These are phyloP conservation scores for Agonopterix heracliana DNA, from an alignment of 2,888 invertebrate species.

Conservation along the genomic window DNA sequence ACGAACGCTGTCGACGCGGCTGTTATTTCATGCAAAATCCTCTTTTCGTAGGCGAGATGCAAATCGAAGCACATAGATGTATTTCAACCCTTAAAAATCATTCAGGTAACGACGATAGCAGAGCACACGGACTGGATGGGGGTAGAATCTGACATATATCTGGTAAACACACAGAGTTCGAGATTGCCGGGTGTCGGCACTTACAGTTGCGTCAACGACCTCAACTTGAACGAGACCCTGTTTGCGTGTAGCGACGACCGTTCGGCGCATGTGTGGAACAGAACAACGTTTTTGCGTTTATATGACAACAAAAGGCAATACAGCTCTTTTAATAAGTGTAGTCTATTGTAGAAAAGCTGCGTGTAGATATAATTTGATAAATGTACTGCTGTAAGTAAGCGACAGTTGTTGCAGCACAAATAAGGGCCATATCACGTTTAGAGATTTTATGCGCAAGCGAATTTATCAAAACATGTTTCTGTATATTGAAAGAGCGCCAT, in stretches of 20 bases:
- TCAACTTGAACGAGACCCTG: slow-evolving; percentile 73
- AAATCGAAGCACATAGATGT: no score
- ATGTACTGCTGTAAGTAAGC: slow-evolving; percentile 40
- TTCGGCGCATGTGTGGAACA: slow-evolving; percentile 68
- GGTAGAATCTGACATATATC: slow-evolving; percentile 50
- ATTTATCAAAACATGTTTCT: no score
- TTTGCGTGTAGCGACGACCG: slow-evolving; percentile 53
- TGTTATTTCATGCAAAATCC: no score
- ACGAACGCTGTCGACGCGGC: no score
- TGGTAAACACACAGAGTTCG: slow-evolving; percentile 66
- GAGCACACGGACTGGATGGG: slow-evolving; percentile 53
- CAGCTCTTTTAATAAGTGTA: not conserved
- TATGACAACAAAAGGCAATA: not conserved
- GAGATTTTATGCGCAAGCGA: not conserved
- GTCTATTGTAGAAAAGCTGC: slow-evolving; percentile 2
- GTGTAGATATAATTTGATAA: slow-evolving; percentile 8
- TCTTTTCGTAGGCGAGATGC: no score
- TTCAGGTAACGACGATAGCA: slow-evolving; percentile 52
- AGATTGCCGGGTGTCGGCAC: slow-evolving; percentile 67
- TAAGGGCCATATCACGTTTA: slow-evolving; percentile 21
- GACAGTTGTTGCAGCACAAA: slow-evolving; percentile 44
- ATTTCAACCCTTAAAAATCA: slow-evolving; percentile 30
- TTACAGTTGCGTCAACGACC: slow-evolving; percentile 76
- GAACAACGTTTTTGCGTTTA: slow-evolving; percentile 56
- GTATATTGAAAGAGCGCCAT: no score